phyloP scores from a whole-genome alignment of 1,140 invertebrate species.

The Caenorhabditis tropicalis region DNA sequence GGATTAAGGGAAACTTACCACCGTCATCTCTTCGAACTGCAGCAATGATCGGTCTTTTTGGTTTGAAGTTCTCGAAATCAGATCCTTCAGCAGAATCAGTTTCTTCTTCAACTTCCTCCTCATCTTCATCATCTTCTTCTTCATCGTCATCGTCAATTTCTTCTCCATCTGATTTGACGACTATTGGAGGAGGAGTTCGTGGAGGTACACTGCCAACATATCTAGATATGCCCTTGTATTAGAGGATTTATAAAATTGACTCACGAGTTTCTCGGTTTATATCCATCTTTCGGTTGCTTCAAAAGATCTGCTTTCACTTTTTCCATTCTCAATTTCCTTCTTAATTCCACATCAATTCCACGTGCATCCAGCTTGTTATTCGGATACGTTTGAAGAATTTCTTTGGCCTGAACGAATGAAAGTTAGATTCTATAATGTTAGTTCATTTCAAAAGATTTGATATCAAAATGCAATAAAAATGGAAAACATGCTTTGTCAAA shows the following conservation, averaged over 20 bases:
- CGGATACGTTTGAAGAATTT: not conserved
- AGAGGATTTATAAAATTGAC: not conserved
- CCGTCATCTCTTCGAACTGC: slow-evolving; percentile 38
- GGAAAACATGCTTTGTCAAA: slow-evolving; percentile 66
- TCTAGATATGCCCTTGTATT: not conserved
- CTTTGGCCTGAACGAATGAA: slow-evolving; percentile 6
- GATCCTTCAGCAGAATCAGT: slow-evolving; percentile 52
- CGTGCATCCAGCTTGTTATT: slow-evolving; percentile 9
- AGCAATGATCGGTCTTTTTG: slow-evolving; percentile 43
- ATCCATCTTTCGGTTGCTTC: slow-evolving; percentile 16
- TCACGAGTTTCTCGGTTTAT: slow-evolving; percentile 28
- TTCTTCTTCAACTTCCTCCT: slow-evolving; percentile 34
- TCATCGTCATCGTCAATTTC: slow-evolving; percentile 69
- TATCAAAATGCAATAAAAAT: not conserved
- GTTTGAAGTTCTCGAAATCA: slow-evolving; percentile 52
- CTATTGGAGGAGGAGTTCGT: slow-evolving; percentile 56
- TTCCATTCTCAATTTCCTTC: slow-evolving; percentile 15
- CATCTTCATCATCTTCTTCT: slow-evolving; percentile 62
- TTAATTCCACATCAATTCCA: not conserved
- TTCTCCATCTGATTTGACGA: slow-evolving; percentile 60
- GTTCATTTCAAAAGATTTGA: slow-evolving; percentile 13
- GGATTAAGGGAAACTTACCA: slow-evolving; percentile 4
- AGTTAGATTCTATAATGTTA: not conserved
- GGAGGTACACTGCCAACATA: slow-evolving; percentile 59
- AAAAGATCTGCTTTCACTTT: slow-evolving; percentile 11